These are phyloP conservation scores for Peromyscus polionotus DNA, from an alignment of 2,113 vertebrate species.

Conservation along the genomic window DNA sequence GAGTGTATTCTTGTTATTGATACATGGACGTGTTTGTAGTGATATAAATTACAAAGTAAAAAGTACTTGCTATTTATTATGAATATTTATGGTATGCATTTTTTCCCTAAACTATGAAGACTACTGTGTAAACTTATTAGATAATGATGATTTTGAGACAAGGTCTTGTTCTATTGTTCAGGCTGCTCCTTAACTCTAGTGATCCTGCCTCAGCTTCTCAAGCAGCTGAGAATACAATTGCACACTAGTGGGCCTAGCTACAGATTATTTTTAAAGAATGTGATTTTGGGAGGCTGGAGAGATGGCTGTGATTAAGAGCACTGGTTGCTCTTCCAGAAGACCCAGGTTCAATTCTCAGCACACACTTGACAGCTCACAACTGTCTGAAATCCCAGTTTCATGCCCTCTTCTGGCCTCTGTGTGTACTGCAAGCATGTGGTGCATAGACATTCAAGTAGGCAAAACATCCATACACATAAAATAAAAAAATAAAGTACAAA, in stretches of 20 bases:
- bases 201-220: background rate
- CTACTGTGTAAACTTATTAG: background rate
- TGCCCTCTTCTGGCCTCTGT: background rate
- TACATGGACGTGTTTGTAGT: background rate
- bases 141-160: background rate
- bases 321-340: background rate
- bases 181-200: background rate
- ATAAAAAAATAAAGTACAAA: background rate
- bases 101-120: background rate
- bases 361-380: background rate
- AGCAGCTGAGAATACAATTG: background rate
- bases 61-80: background rate
- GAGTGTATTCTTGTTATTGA: background rate
- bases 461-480: background rate
- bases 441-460: background rate
- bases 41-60: background rate
- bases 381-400: background rate
- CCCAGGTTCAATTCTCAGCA: background rate
- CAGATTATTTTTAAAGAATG: background rate
- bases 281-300: background rate
- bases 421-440: background rate
- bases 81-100: background rate
- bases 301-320: too few relatives aligned
- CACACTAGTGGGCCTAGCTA: background rate
- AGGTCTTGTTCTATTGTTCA: background rate